Base-by-base conservation (phyloP, 2,113 vertebrate species). In the Oncorhynchus masou region DNA sequence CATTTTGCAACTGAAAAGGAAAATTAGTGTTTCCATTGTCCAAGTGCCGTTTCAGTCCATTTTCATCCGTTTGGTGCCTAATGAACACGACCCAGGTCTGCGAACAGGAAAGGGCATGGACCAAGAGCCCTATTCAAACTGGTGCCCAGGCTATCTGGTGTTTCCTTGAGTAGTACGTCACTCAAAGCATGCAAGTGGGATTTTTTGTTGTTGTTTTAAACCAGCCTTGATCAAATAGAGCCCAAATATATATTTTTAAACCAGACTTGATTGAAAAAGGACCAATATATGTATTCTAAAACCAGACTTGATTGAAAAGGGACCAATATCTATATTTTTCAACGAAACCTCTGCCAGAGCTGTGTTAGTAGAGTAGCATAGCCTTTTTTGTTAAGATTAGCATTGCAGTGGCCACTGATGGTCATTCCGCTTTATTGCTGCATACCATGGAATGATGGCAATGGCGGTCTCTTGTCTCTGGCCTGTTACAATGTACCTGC, bases 391-490 rank as follows among this genome's bases (percentile, higher is more conserved):
- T 22, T 60, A 20, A 57, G 16, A 57, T 57, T 57, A 57, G 16
- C 12, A 31, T 39, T 20, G 5, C 16, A 54, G 16, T 34, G 66
- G 66, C 8, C 16, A 39, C 39, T 68, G 54, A 65, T 59, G n/a
- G 19, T 73, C 69, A 45, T 74, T 79, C 54, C 67, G 54, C 13
- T 84, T 88, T 82, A 84, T 80, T 83, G 82, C 83, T 77, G 76
- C n/a, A 12, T 69, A 62, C 49, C 49, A 13, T 16, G 4, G 16
- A 16, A 54, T 16, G 16, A 54, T 54, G 49, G 16, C 73, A 73
- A 74, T 79, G 24, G 62, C 1, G 6, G 64, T n/a, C n/a, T 73
- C 75, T 71, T 62, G 25, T 69, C n/a, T 74, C 29, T 45, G 54
- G 19, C 27, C 68, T 72, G n/a, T 34, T 70, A 59, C 13, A 27